phyloP scores from a whole-genome alignment of 2,113 vertebrate genomes.

The Phyllostomus discolor region DNA sequence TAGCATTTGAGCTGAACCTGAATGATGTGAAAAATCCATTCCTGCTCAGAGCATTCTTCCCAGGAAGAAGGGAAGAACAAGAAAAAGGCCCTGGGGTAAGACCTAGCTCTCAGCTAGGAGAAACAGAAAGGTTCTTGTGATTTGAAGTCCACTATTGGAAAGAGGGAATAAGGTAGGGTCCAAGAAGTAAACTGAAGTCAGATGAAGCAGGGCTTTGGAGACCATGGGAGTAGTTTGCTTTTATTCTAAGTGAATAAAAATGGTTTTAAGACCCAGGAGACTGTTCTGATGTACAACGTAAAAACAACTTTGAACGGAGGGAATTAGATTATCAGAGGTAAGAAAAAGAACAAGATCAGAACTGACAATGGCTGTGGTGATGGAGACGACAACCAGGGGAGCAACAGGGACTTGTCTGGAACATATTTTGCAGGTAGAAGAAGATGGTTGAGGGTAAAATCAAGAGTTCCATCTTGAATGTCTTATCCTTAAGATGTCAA shows the following conservation, averaged over 20 bases:
- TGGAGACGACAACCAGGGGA: not conserved
- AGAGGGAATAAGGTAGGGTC: not conserved
- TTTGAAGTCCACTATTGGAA: rapidly evolving
- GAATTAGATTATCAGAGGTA: not conserved
- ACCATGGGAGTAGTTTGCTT: not conserved
- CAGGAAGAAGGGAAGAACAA: not conserved
- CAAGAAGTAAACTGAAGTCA: not conserved
- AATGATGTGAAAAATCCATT: not conserved
- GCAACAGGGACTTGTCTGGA: not conserved
- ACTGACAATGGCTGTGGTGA: not conserved
- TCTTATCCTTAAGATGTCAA: not conserved
- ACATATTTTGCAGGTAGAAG: not conserved
- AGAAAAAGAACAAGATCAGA: not conserved
- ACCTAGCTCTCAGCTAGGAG: not conserved
- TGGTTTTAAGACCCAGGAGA: not conserved
- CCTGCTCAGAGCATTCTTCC: not conserved
- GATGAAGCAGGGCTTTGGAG: not conserved
- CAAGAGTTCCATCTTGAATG: not conserved
- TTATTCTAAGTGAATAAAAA: not conserved
- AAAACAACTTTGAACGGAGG: not conserved
- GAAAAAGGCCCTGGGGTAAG: not conserved
- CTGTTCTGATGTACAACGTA: not conserved
- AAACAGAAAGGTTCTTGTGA: not conserved
- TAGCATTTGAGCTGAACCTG: not conserved
- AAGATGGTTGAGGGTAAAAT: not conserved